Evolutionary conservation across 2,888 invertebrate species (phyloP).

Genomic region (Lithophane ornitopus): DNA sequence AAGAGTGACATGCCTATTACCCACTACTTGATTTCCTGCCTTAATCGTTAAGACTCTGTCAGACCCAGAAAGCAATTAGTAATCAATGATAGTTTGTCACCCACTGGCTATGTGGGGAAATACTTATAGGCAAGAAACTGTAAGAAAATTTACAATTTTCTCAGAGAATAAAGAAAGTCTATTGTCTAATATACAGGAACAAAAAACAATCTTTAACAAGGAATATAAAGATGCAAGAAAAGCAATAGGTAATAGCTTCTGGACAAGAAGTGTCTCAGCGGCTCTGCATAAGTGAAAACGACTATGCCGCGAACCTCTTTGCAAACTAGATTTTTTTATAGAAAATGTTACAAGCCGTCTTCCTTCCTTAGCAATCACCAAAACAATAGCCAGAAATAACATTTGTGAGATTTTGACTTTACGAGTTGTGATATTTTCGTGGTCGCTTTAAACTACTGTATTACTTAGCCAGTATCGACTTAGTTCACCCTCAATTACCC

Average conservation of each 20-base stretch:
- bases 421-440: not conserved
- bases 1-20: constrained; percentile 47
- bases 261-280: not conserved
- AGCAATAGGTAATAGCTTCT: not conserved
- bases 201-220: not conserved
- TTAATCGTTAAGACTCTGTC: constrained; percentile 6
- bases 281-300: constrained; percentile 10
- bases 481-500: not conserved
- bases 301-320: not conserved
- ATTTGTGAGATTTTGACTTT: not conserved
- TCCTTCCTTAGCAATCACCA: not conserved
- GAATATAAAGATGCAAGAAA: not conserved
- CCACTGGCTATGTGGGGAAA: not conserved
- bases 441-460: not conserved
- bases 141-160: not conserved
- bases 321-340: not conserved
- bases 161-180: not conserved
- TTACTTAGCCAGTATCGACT: not conserved
- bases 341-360: not conserved
- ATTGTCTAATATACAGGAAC: not conserved
- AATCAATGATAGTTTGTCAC: constrained; percentile 13
- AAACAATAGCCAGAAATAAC: not conserved
- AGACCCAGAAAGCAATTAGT: constrained; percentile 30
- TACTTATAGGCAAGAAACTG: not conserved
- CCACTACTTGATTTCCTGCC: constrained; percentile 18